Evolutionary conservation across 2,113 vertebrate species (phyloP).

Genomic region (Lagenorhynchus albirostris): DNA sequence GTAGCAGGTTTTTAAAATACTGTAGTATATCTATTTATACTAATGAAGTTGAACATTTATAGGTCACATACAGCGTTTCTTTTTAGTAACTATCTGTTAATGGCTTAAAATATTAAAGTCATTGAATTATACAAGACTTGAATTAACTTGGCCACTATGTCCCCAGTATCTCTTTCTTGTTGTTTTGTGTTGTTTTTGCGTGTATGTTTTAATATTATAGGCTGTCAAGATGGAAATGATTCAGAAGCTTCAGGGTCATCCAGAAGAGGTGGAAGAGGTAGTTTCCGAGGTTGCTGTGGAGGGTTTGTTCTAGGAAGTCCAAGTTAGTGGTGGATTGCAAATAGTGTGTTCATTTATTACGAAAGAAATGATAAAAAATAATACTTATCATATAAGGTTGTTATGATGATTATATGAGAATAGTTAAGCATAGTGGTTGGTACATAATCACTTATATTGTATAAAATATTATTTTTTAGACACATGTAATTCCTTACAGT

Average conservation of each 20-base stretch:
- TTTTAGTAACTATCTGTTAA: not conserved
- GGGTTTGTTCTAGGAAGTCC: constrained; percentile 61
- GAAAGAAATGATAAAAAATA: not conserved
- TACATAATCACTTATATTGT: not conserved
- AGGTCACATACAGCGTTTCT: not conserved
- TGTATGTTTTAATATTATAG: constrained; percentile 59
- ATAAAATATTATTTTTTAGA: not conserved
- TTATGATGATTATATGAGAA: not conserved
- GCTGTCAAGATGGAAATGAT: constrained; percentile 62
- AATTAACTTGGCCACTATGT: not conserved
- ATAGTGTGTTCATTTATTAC: constrained; percentile 36
- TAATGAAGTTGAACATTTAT: not conserved
- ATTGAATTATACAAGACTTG: not conserved
- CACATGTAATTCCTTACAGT: not conserved
- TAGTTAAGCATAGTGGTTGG: not conserved
- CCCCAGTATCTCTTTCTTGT: constrained; percentile 9
- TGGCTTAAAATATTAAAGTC: not conserved
- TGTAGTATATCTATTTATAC: not conserved
- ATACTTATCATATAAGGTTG: not conserved
- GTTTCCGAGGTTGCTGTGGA: constrained; percentile 57
- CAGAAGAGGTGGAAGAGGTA: constrained; percentile 67
- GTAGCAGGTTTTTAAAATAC: not conserved
- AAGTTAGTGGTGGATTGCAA: constrained; percentile 60
- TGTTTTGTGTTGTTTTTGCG: constrained; percentile 37
- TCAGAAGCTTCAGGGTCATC: not conserved